These are phyloP conservation scores for Drosophila stalkeri DNA, from an alignment of 2,888 invertebrate genomes.

Conservation along the genomic window DNA sequence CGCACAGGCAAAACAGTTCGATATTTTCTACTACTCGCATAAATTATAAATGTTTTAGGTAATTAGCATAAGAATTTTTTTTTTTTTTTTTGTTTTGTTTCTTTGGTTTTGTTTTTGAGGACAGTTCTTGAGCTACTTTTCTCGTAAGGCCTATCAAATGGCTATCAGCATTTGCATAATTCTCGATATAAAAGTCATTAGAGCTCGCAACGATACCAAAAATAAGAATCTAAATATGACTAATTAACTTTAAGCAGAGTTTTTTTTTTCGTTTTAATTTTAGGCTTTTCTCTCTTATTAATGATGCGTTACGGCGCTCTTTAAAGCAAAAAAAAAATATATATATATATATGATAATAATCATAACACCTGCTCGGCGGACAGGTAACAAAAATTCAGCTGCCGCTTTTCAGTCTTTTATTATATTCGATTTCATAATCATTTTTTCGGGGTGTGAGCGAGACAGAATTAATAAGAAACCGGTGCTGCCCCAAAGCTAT, in stretches of 20 bases:
- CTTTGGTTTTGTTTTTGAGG: slow-evolving; percentile 12
- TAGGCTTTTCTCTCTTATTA: slow-evolving; percentile 10
- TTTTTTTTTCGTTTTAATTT: slow-evolving; percentile 4
- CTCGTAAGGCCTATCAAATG: slow-evolving; percentile 64
- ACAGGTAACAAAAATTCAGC: slow-evolving; percentile 12
- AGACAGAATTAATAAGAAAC: slow-evolving; percentile 20
- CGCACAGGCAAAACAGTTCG: slow-evolving; percentile 11
- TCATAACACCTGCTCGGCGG: slow-evolving; percentile 58
- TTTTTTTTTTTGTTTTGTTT: slow-evolving; percentile 5
- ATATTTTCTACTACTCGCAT: slow-evolving; percentile 26
- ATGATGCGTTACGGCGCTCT: slow-evolving; percentile 46
- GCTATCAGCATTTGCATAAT: slow-evolving; percentile 77
- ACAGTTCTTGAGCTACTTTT: slow-evolving; percentile 31
- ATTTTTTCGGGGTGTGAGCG: slow-evolving; percentile 9
- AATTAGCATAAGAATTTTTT: slow-evolving; percentile 70
- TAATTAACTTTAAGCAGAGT: slow-evolving; percentile 74
- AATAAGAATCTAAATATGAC: slow-evolving; percentile 57
- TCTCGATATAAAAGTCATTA: slow-evolving; percentile 72
- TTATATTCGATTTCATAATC: slow-evolving; percentile 66
- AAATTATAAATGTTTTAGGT: slow-evolving; percentile 50
- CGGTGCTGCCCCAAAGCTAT: slow-evolving; percentile 35
- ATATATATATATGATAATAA: slow-evolving; percentile 33
- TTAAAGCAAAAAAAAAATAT: slow-evolving; percentile 1
- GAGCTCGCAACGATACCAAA: slow-evolving; percentile 45
- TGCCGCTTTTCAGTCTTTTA: slow-evolving; percentile 5